Conservation (phyloP, 2,888 invertebrate genomes). For the Amiota minor region DNA sequence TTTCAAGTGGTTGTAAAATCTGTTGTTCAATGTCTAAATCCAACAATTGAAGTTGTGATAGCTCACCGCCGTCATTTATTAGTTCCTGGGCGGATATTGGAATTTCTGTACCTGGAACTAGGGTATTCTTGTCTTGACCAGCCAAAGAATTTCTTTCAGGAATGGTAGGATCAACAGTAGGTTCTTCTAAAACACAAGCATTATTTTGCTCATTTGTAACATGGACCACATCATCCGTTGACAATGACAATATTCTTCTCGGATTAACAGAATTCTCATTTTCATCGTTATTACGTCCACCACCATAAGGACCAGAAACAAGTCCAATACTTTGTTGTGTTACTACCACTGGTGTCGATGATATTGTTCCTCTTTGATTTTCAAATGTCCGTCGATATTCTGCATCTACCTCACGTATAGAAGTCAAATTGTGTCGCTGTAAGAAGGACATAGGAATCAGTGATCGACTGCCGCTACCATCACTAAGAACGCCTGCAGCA, state of each 20-base stretch:
- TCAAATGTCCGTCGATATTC: conserved; percentile 13
- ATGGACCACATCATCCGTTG: background rate
- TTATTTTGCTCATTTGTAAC: background rate
- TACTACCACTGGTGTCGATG: conserved; percentile 3
- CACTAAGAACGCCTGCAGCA: background rate
- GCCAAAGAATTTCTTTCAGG: no score
- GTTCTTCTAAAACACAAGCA: no score
- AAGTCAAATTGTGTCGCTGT: background rate
- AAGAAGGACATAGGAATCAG: background rate
- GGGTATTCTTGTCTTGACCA: no score
- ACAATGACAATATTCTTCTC: background rate
- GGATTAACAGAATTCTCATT: background rate
- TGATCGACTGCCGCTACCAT: background rate
- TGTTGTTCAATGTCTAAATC: background rate
- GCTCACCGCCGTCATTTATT: background rate
- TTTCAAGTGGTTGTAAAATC: background rate
- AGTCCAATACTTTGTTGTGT: no score
- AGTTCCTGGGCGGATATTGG: no score
- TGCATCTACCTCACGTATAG: conserved; percentile 13
- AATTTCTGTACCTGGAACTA: no score
- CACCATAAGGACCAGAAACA: no score
- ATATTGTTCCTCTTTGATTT: background rate
- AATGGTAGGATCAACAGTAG: no score
- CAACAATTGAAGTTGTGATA: background rate
- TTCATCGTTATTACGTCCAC: background rate